These are phyloP conservation scores for Puntigrus tetrazona DNA, from an alignment of 2,113 vertebrate genomes.

Conservation along the genomic window DNA sequence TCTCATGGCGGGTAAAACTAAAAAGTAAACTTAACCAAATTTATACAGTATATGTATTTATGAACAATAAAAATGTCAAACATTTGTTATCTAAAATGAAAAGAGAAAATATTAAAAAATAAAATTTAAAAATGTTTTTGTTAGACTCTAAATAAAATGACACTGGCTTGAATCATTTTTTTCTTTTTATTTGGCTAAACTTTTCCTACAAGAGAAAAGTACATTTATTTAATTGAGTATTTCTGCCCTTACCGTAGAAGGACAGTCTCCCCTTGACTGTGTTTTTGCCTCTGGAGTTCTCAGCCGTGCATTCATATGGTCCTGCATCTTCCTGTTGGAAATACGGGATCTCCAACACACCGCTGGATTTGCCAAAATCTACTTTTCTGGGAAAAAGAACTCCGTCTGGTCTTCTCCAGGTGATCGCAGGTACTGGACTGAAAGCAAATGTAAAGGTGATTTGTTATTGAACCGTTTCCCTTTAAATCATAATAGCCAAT, in stretches of 20 bases:
- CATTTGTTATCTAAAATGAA: no score
- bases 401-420: constrained; percentile 86
- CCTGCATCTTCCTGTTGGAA: constrained; percentile 92
- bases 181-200: not conserved
- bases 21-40: no score
- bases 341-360: constrained; percentile 89
- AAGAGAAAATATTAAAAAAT: no score
- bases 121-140: no score
- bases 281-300: constrained; percentile 88
- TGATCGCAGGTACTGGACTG: constrained; percentile 88
- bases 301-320: constrained; percentile 87
- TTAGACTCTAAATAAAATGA: not conserved
- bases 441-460: not conserved
- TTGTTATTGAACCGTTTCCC: not conserved
- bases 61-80: no score
- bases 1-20: no score
- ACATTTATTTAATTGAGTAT: not conserved
- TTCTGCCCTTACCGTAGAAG: constrained; percentile 86
- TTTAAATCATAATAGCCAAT: not conserved
- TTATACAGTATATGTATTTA: no score
- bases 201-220: not conserved
- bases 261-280: constrained; percentile 86
- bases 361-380: constrained; percentile 82
- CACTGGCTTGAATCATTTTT: not conserved
- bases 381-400: constrained; percentile 84